These are phyloP conservation scores for Trissonchulus latispiculum DNA, from an alignment of 2,888 invertebrate genomes.

Conservation along the genomic window DNA sequence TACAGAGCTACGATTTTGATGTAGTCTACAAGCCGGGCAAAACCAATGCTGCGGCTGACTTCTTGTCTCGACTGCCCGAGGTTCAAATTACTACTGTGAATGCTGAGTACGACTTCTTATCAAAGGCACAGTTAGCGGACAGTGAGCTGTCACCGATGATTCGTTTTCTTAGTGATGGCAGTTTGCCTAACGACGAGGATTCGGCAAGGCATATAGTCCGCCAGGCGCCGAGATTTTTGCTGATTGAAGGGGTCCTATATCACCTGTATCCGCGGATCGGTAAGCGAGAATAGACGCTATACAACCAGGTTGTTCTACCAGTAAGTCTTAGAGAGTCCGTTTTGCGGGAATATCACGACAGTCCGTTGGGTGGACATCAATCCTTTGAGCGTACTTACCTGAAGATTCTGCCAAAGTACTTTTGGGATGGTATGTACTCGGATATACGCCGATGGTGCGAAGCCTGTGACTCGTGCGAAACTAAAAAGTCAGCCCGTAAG, in stretches of 20 bases:
- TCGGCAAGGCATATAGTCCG: too few relatives aligned
- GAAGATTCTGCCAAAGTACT: slow-evolving; percentile 23
- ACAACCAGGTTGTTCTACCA: background rate
- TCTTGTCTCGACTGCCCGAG: background rate
- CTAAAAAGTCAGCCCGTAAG: slow-evolving; percentile 20
- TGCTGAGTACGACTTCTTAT: too few relatives aligned
- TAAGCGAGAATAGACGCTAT: too few relatives aligned
- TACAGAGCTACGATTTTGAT: background rate
- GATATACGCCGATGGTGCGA: slow-evolving; percentile 22
- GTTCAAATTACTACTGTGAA: too few relatives aligned
- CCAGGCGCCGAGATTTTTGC: too few relatives aligned
- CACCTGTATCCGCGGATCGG: too few relatives aligned
- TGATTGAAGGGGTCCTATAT: too few relatives aligned
- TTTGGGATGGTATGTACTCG: slow-evolving; percentile 25
- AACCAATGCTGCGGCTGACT: background rate
- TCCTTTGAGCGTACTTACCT: slow-evolving; percentile 25
- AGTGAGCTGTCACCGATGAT: too few relatives aligned
- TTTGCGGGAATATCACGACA: slow-evolving; percentile 10
- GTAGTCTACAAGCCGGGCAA: slow-evolving; percentile 1
- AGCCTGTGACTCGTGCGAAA: slow-evolving; percentile 26
- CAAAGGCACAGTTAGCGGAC: too few relatives aligned
- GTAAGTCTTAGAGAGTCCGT: background rate
- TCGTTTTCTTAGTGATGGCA: too few relatives aligned
- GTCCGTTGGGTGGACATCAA: slow-evolving; percentile 27
- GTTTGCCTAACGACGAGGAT: too few relatives aligned